Evolutionary conservation across 2,888 invertebrate species (phyloP).

Genomic region (Nezara viridula): DNA sequence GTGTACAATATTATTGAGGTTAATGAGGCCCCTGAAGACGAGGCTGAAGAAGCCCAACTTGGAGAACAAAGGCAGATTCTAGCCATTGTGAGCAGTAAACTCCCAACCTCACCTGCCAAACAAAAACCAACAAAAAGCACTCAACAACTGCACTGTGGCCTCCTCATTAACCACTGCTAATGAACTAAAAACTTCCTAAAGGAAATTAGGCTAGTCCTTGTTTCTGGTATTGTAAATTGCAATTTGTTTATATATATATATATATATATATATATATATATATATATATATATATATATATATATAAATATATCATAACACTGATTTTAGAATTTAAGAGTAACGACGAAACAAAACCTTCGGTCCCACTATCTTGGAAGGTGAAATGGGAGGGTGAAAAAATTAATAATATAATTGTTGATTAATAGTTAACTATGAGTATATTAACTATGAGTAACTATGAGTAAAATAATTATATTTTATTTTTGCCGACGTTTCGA

Average conservation of each 20-base stretch:
- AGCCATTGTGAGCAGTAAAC: not conserved
- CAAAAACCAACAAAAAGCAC: slow-evolving; percentile 6
- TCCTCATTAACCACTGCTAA: not conserved
- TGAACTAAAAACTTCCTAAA: not conserved
- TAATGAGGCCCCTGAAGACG: not conserved
- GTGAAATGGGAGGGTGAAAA: no score
- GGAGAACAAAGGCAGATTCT: not conserved
- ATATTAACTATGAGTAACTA: no score
- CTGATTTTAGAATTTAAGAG: no score
- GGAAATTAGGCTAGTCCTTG: not conserved
- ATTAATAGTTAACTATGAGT: no score
- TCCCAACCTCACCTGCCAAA: not conserved
- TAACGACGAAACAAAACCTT: no score
- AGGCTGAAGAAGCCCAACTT: not conserved
- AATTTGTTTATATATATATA: not conserved
- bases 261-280: no score
- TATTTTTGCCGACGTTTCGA: no score
- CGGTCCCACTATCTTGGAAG: no score
- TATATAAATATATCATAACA: no score
- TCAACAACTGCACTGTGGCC: not conserved
- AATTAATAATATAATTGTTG: no score
- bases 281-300: no score
- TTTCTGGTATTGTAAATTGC: not conserved
- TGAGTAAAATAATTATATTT: no score
- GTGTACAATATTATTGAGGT: not conserved